Conservation (phyloP, 2,797 vertebrate genomes). For the Acrocephalus scirpaceus region DNA sequence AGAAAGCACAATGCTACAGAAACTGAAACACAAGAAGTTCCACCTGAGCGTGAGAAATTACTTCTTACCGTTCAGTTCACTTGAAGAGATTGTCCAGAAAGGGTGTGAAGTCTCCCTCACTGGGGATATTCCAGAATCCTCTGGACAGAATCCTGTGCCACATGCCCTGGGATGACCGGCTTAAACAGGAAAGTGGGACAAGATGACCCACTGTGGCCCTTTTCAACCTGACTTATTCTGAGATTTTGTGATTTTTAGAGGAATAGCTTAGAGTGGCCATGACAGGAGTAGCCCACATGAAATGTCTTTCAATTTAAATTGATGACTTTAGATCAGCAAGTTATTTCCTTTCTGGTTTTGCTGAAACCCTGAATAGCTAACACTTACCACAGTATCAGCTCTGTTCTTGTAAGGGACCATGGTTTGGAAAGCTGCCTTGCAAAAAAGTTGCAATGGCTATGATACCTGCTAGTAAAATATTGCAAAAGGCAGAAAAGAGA, state of each 20-base stretch:
- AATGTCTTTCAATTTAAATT: background rate
- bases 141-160: too few relatives aligned
- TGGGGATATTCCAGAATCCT: background rate
- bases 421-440: background rate
- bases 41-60: background rate
- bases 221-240: background rate
- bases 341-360: background rate
- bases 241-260: background rate
- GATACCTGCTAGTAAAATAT: background rate
- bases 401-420: background rate
- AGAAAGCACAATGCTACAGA: too few relatives aligned
- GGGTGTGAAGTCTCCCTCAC: too few relatives aligned
- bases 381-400: background rate
- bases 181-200: background rate
- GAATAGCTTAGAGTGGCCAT: background rate
- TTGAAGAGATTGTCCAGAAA: background rate
- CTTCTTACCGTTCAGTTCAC: too few relatives aligned
- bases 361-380: background rate
- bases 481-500: background rate
- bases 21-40: background rate
- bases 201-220: too few relatives aligned
- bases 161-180: background rate
- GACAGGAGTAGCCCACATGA: background rate
- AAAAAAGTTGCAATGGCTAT: background rate
- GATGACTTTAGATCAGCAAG: rapidly evolving